Base-by-base conservation (phyloP, 1,140 invertebrate genomes). In the Magallana angulata region DNA sequence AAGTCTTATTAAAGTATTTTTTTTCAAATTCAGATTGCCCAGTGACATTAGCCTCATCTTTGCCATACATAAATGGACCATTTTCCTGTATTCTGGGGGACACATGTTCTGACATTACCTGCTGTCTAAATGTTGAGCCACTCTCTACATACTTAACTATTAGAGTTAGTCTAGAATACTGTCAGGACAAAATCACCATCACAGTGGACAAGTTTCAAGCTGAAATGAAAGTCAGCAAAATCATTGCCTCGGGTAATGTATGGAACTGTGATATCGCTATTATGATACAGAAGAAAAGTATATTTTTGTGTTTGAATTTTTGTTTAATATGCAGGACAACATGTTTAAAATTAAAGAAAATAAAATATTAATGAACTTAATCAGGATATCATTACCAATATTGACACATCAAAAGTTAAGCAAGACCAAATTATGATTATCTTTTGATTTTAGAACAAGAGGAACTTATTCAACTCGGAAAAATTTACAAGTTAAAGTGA, bases 151-250 rank as follows among this genome's bases (percentile, higher is more conserved):
- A 36, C 5, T n/a, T 84, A 30, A 59, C 14, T 9, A 5, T 84
- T 5, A 62, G 16, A 24, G 18, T 24, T 30, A 60, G 24, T n/a
- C 24, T 59, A 16, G 82, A 87, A 11, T 83, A 68, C 2, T 87
- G 86, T 76, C 30, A 1, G 9, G 30, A 76, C 30, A 76, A 36
- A 76, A 12, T 76, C 7, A 76, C 68, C 12, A 1, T 76, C 12
- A 30, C 18, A 12, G 2, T 76, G 4, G 68, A 76, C 0, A 76
- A 76, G 30, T 76, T 76, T 76, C 8, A 12, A 9, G 9, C 36
- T 12, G 68, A 76, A 76, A 76, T 30, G 24, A 76, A 76, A 76
- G 7, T 76, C 68, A 76, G 68, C 68, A 76, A 76, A 76, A 9
- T 76, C 6, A 36, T 76, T 30, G 8, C 68, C 24, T 36, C 68